Percentiles rank a stretch among this genome's conserved stretches.
Conservation (phyloP, 2,113 vertebrate genomes). For the Canis aureus region DNA sequence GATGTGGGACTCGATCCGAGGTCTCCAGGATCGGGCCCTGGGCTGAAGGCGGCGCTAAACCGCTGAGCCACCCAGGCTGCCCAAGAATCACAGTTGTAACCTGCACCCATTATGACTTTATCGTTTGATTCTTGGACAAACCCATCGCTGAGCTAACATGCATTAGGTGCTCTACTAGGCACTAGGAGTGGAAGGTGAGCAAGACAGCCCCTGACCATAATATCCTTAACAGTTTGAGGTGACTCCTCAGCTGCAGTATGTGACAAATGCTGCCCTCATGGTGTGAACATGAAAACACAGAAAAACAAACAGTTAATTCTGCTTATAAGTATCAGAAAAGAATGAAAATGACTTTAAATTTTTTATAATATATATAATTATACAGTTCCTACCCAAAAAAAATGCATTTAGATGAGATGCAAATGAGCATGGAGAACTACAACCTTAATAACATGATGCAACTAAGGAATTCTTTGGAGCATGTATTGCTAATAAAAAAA, state of each 20-base stretch:
- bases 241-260: neutral
- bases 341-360: slow-evolving; percentile 27
- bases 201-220: neutral
- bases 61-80: no score
- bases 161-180: neutral
- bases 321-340: neutral
- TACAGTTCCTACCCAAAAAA: neutral
- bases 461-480: neutral
- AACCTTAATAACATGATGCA: neutral
- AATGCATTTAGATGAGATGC: neutral
- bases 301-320: neutral
- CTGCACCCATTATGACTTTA: neutral
- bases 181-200: neutral
- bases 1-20: no score
- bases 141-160: neutral
- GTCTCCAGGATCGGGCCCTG: no score
- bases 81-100: neutral
- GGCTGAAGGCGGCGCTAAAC: no score
- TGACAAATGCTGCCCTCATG: neutral
- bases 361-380: neutral
- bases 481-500: neutral
- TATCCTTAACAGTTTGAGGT: neutral
- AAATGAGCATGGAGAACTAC: neutral
- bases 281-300: neutral
- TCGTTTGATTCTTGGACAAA: neutral